phyloP scores from a whole-genome alignment of 92 coral and sea anemone species.

The Anthopleura xanthogrammica region DNA sequence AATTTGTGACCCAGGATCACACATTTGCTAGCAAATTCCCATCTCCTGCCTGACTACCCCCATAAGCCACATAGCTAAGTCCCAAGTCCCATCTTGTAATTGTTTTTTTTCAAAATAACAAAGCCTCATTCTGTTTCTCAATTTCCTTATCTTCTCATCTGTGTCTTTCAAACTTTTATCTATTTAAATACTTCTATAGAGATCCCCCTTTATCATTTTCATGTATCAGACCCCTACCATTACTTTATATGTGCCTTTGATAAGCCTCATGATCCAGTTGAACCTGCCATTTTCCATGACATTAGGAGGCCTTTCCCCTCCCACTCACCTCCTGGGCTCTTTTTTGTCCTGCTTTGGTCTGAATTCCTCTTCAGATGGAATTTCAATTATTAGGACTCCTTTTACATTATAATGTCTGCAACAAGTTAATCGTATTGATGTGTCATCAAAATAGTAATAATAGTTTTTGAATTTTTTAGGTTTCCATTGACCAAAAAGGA shows the following conservation, averaged over 20 bases:
- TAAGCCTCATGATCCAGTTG: conserved; percentile 47
- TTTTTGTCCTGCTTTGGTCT: no score
- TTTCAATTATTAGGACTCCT: no score
- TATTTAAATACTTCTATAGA: neutral
- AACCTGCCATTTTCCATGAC: conserved; percentile 41
- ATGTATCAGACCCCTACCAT: conserved; percentile 7
- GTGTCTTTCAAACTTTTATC: neutral
- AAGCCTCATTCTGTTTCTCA: neutral
- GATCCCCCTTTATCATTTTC: neutral
- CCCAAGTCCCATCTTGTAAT: no score
- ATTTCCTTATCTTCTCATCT: conserved; percentile 1
- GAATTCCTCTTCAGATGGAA: no score
- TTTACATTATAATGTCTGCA: no score
- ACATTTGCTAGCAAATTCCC: neutral
- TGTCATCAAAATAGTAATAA: no score
- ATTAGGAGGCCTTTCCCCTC: conserved; percentile 7
- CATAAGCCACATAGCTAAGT: neutral
- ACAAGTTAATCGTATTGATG: no score
- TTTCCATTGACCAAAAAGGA: conserved; percentile 18
- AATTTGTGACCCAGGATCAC: neutral
- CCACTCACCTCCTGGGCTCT: no score
- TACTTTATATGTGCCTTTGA: conserved; percentile 61
- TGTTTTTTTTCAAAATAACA: neutral
- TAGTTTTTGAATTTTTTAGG: conserved; percentile 14
- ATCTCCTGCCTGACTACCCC: neutral